These are phyloP conservation scores for Drosophila melanica DNA, from an alignment of 1,140 invertebrate genomes.

Conservation along the genomic window DNA sequence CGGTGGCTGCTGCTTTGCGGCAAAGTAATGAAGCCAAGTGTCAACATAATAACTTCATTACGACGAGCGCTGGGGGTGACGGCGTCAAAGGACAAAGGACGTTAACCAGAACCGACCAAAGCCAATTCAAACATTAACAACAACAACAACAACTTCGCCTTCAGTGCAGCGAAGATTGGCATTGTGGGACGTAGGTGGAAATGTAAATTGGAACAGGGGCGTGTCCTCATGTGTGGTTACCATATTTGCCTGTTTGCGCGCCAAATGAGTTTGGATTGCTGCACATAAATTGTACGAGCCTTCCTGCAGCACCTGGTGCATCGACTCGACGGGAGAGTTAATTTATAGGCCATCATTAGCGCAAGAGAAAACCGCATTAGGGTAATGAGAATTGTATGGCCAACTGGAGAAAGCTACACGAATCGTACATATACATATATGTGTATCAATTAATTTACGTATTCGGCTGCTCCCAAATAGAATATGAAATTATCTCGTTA, in stretches of 20 bases:
- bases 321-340: not conserved
- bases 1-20: slow-evolving; percentile 32
- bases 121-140: slow-evolving; percentile 69
- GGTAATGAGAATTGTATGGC: no score
- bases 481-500: not conserved
- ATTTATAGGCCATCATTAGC: no score
- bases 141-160: slow-evolving; percentile 37
- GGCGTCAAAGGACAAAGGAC: slow-evolving; percentile 45
- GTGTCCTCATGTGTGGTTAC: slow-evolving; percentile 10
- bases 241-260: slow-evolving; percentile 62
- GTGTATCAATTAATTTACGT: not conserved
- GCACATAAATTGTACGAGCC: slow-evolving; percentile 66
- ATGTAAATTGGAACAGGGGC: slow-evolving; percentile 30
- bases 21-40: slow-evolving; percentile 70
- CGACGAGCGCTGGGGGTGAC: slow-evolving; percentile 21
- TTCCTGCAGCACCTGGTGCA: slow-evolving; percentile 31
- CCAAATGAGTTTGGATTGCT: slow-evolving; percentile 72
- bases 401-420: no score
- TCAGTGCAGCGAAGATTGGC: slow-evolving; percentile 30
- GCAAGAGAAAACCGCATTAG: no score
- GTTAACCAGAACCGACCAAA: slow-evolving; percentile 34
- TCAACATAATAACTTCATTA: slow-evolving; percentile 81
- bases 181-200: not conserved
- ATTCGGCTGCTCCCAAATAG: not conserved
- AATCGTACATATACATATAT: no score